phyloP scores from a whole-genome alignment of 2,797 vertebrate species.

The Anomalospiza imberbis region DNA sequence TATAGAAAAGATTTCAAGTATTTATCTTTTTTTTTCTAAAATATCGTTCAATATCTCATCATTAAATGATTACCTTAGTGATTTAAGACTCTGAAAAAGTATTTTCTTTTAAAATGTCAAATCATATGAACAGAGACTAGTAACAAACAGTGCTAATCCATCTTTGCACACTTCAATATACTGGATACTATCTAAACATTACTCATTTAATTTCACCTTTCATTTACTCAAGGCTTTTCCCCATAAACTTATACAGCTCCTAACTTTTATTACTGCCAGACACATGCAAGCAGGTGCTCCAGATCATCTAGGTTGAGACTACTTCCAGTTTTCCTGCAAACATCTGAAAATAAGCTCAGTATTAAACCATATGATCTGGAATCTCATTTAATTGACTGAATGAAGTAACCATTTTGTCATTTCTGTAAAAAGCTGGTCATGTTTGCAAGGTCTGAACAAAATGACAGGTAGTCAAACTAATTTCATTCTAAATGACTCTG shows the following conservation, averaged over 20 bases:
- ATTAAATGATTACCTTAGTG: slow-evolving; percentile 4
- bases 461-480: not conserved
- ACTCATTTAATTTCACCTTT: slow-evolving; percentile 37
- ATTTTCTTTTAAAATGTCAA: slow-evolving; percentile 34
- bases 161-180: slow-evolving; percentile 12
- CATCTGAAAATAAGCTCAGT: not conserved
- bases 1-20: not conserved
- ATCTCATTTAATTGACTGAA: not conserved
- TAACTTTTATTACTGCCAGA: slow-evolving; percentile 1
- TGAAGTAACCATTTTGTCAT: not conserved
- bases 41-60: not conserved
- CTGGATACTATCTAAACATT: slow-evolving; percentile 10
- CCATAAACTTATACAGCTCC: not conserved
- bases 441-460: not conserved
- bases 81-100: slow-evolving; percentile 2
- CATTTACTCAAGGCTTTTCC: not conserved
- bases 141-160: slow-evolving; percentile 27
- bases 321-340: not conserved
- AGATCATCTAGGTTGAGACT: not conserved
- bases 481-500: not conserved
- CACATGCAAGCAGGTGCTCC: not conserved
- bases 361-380: not conserved
- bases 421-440: not conserved
- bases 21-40: not conserved
- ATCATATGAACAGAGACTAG: slow-evolving; percentile 1